phyloP scores from a whole-genome alignment of 2,888 invertebrate genomes.

The Muscina levida region DNA sequence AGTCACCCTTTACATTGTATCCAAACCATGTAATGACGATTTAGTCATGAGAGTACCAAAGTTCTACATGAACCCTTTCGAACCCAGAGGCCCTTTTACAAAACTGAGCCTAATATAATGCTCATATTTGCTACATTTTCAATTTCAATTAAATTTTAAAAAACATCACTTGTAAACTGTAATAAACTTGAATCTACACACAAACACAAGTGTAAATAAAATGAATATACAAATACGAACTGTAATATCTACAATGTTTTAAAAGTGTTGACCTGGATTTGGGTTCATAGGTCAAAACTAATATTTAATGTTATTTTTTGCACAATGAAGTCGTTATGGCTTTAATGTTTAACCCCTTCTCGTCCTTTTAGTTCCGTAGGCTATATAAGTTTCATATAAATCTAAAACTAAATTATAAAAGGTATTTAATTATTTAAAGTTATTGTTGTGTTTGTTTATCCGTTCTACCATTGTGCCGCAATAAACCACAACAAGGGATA shows the following conservation, averaged over 20 bases:
- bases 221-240: slow-evolving; percentile 14
- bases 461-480: neutral
- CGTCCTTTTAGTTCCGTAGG: neutral
- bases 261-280: no score
- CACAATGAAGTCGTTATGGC: slow-evolving; percentile 6
- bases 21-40: neutral
- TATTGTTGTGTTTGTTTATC: slow-evolving; percentile 1
- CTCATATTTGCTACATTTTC: neutral
- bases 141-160: slow-evolving; percentile 29
- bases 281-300: slow-evolving; percentile 31
- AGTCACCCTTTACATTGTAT: no score
- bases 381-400: slow-evolving; percentile 4
- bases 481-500: neutral
- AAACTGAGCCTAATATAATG: neutral
- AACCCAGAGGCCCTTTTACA: neutral
- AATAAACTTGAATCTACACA: slow-evolving; percentile 11
- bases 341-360: neutral
- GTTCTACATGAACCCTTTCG: no score
- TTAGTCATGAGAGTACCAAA: slow-evolving; percentile 5
- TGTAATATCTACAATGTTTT: neutral
- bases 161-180: slow-evolving; percentile 24
- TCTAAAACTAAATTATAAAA: slow-evolving; percentile 21
- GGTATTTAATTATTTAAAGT: slow-evolving; percentile 29
- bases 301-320: slow-evolving; percentile 1
- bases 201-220: slow-evolving; percentile 11